These are phyloP conservation scores for Coelogynopora nodosa DNA, from an alignment of 2,888 invertebrate species.

Conservation along the genomic window DNA sequence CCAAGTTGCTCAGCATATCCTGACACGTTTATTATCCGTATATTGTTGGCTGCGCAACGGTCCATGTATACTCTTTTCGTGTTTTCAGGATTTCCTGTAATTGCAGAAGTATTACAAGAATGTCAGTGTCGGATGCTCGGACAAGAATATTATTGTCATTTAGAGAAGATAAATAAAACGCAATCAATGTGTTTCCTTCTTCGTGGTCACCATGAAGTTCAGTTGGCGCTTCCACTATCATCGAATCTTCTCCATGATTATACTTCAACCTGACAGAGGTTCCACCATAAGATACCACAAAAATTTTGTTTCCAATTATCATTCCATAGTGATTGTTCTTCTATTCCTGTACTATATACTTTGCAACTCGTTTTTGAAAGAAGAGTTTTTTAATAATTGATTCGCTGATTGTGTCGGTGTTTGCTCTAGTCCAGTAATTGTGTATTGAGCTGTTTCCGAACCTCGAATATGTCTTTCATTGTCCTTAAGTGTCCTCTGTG, in stretches of 20 bases:
- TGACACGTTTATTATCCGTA: conserved; percentile 3
- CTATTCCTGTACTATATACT: conserved; percentile 1
- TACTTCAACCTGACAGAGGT: conserved; percentile 13
- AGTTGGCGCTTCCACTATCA: conserved; percentile 10
- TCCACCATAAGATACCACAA: conserved; percentile 16
- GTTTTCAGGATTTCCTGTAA: conserved; percentile 8
- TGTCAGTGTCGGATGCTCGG: neutral
- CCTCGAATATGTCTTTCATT: conserved; percentile 11
- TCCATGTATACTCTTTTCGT: neutral
- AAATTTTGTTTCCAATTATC: neutral
- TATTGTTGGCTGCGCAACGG: conserved; percentile 1
- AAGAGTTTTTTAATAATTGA: neutral
- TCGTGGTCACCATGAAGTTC: conserved; percentile 3
- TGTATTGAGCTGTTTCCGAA: neutral
- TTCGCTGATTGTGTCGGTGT: neutral
- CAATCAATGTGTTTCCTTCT: neutral
- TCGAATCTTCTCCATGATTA: conserved; percentile 13
- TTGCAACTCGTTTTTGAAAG: neutral
- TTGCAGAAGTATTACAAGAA: conserved; percentile 13
- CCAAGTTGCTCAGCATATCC: too few relatives aligned
- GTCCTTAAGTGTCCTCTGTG: conserved; percentile 3
- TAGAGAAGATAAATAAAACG: conserved; percentile 8
- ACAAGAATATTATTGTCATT: conserved; percentile 5
- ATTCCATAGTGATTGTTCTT: conserved; percentile 27
- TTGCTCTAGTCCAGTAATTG: neutral